Evolutionary conservation across 2,797 vertebrate genomes (phyloP), one percentile per base, ranked within the genome.

Genomic region (Mormyrus proboscirostris): DNA sequence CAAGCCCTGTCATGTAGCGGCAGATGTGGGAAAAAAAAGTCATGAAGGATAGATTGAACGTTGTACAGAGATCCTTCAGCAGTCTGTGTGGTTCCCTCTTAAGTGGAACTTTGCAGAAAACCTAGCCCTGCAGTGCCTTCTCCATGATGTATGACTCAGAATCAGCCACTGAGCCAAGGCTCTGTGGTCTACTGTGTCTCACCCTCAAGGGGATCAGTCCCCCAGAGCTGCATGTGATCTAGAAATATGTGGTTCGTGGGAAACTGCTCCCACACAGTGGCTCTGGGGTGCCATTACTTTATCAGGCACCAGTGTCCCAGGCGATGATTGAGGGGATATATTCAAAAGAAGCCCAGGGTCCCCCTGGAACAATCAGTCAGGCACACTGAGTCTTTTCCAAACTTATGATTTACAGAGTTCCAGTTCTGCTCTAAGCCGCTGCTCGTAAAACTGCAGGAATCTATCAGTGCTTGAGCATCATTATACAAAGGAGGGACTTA

Each of bases 201-300:
- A 69, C 47, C 38, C 59, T 57, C 85, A 55, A 82, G 53, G 86
- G 22, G 57, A 88, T 25, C 57, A 53, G 51, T 86, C 16, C 51
- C 22, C 83, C 53, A 25, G n/a, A 85, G 44, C 49, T 49, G 49
- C 65, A 89, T 88, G 51, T 88, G 89, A 92, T 88, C 92, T 92
- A 87, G 90, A 92, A 89, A 90, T 92, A 88, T 69, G 50, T 94
- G 94, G 95, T 92, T 95, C 93, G 93, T 92, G 90, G 89, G 65
- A 89, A 91, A 83, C 73, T 90, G 89, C 91, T 90, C 89, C 91
- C 92, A 92, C 90, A 87, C 89, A 76, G 93, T 92, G 93, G 93
- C 86, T 90, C 91, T 57, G 91, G 93, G 93, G 95, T 95, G 93
- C 94, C 94, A 94, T 95, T 92, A 92, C 95, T 96, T 95, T 95